Evolutionary conservation across 2,797 vertebrate genomes (phyloP).

Genomic region (Macrochelys suwanniensis): DNA sequence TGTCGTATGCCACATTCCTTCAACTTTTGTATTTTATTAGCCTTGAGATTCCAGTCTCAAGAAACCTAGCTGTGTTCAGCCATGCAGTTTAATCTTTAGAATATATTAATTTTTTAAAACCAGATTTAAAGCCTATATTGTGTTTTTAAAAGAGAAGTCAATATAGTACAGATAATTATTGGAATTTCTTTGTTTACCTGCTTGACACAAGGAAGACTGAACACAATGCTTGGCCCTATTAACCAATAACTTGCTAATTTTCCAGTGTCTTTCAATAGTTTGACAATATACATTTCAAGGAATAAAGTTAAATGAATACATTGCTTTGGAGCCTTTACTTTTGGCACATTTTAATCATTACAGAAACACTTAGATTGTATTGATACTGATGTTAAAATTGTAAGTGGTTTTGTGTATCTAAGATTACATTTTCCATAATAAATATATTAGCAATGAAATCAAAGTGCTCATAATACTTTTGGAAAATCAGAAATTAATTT

Average conservation of each 20-base stretch:
- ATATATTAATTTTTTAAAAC: slow-evolving; percentile 76
- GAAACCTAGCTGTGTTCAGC: slow-evolving; percentile 81
- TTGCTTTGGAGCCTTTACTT: not conserved
- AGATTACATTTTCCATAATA: not conserved
- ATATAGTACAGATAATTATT: not conserved
- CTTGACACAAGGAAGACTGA: not conserved
- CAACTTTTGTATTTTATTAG: slow-evolving; percentile 67
- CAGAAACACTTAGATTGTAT: not conserved
- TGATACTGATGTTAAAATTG: not conserved
- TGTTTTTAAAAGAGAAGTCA: not conserved
- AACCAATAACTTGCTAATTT: not conserved
- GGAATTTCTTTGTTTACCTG: not conserved
- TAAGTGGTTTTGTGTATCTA: not conserved
- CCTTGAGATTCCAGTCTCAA: slow-evolving; percentile 80
- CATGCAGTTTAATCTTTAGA: slow-evolving; percentile 84
- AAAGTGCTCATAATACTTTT: not conserved
- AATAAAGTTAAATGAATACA: not conserved
- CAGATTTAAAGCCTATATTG: not conserved
- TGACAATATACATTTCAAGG: not conserved
- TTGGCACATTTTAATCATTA: not conserved
- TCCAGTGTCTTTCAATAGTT: not conserved
- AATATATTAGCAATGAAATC: not conserved
- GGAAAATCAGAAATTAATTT: not conserved
- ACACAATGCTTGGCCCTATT: not conserved
- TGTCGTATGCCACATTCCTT: slow-evolving; percentile 57